Conservation (phyloP, 1,140 invertebrate species). For the Zaprionus tsacasi region DNA sequence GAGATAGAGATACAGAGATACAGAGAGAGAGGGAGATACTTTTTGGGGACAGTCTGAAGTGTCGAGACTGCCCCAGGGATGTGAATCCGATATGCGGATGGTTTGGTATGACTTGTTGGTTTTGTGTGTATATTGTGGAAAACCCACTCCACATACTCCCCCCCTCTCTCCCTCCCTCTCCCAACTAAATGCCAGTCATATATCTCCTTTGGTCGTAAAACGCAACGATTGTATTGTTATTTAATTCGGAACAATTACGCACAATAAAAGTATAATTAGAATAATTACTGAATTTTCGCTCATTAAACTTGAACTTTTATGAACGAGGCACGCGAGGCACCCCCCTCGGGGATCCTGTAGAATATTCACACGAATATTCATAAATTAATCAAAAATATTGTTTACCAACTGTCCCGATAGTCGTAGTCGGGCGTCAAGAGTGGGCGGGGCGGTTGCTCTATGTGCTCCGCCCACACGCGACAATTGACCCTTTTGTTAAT, state of each 20-base stretch:
- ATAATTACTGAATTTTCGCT: constrained; percentile 60
- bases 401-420: constrained; percentile 49
- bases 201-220: constrained; percentile 40
- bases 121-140: neutral
- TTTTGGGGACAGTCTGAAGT: constrained; percentile 2
- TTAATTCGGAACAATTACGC: constrained; percentile 50
- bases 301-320: constrained; percentile 68
- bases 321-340: constrained; percentile 51
- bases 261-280: constrained; percentile 62
- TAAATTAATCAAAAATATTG: constrained; percentile 81
- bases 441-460: neutral
- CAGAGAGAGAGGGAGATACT: neutral
- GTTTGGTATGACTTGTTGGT: constrained; percentile 29
- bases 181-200: constrained; percentile 38
- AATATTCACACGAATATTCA: constrained; percentile 77
- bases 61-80: constrained; percentile 4
- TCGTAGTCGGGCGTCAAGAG: constrained; percentile 6
- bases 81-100: neutral
- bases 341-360: no score
- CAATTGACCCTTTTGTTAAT: constrained; percentile 82
- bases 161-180: neutral
- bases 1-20: no score
- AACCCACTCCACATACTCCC: neutral
- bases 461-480: constrained; percentile 62
- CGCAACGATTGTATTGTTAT: constrained; percentile 25